These are phyloP conservation scores for Protaetia brevitarsis DNA, from an alignment of 1,140 invertebrate species.

Conservation along the genomic window DNA sequence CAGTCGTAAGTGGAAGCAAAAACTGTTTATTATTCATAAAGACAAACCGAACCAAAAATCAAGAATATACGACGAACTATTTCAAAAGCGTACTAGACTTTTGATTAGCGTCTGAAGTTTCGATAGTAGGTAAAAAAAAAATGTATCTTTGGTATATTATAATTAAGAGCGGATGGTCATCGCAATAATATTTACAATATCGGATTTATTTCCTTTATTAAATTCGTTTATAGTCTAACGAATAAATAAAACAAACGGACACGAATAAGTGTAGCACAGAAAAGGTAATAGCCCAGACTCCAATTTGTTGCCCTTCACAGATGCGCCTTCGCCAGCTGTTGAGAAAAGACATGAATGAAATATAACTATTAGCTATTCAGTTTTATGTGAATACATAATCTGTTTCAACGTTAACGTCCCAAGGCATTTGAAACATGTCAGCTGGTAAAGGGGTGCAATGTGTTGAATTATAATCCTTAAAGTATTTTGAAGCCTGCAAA, in stretches of 20 bases:
- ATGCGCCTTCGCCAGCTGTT: background rate
- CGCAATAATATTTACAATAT: background rate
- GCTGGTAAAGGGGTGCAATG: conserved; percentile 80
- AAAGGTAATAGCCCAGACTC: background rate
- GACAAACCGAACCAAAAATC: too few species aligned
- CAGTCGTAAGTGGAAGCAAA: too few species aligned
- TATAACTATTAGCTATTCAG: background rate
- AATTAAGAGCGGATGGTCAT: background rate
- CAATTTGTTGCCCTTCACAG: conserved; percentile 1
- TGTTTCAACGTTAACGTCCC: conserved; percentile 41
- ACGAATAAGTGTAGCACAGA: background rate
- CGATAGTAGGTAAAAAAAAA: too few species aligned
- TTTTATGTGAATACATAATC: conserved; percentile 42
- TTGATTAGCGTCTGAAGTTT: too few species aligned
- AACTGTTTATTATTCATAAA: too few species aligned
- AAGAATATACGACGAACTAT: too few species aligned
- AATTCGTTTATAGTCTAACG: background rate
- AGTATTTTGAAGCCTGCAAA: conserved; percentile 66
- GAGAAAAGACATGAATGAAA: background rate
- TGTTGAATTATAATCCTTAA: conserved; percentile 80
- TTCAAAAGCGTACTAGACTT: too few species aligned
- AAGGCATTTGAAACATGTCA: conserved; percentile 65
- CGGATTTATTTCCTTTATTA: background rate
- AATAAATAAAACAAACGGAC: background rate
- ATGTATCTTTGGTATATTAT: background rate